Evolutionary conservation across 2,888 invertebrate genomes (phyloP), one percentile per base, ranked within the genome.

Genomic region (Drosophila seclusa): DNA sequence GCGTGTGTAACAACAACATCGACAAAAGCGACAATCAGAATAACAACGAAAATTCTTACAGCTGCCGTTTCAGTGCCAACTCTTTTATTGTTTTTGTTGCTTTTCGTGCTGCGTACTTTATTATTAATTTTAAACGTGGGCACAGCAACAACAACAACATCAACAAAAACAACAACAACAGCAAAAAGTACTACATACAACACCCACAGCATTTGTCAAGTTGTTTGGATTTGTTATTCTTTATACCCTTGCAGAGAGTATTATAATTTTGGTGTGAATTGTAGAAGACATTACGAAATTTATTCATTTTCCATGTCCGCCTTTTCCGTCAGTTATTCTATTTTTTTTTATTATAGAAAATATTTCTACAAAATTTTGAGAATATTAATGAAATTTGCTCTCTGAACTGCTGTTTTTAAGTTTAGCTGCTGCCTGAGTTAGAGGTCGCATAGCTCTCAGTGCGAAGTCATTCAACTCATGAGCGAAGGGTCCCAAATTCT

Each of bases 81-180:
- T 77, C 77, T 73, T 76, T 60, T 61, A 53, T 27, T 68, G 62
- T 54, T 69, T 42, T 49, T 60, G 50, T 32, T 65, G 55, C 32
- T 76, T 49, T 32, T 67, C 50, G 10, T 62, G 53, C 74, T 73
- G 78, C 82, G 80, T 82, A 86, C 83, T 86, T 82, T 86, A 86
- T 85, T 85, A 85, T 86, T 86, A 86, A 85, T 86, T 85, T 85
- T 76, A 58, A 71, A 68, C 87, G 84, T 85, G 84, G 84, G 84
- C 87, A 60, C 73, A 61, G 11, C 49, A 69, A 67, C 72, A 76
- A 60, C 68, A 74, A 63, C 36, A 62, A 60, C 66, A 70, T 55
- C 34, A 62, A 4, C 36, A 16, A 45, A 2, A 45, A 67, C 29
- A 48, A 48, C 38, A 54, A 58, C 49, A 76, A 68, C 72, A 77